A percentile compares a stretch with the other conserved stretches of the same genome.
Conservation (phyloP, 2,888 invertebrate genomes). For the Alviniconcha strummeri region DNA sequence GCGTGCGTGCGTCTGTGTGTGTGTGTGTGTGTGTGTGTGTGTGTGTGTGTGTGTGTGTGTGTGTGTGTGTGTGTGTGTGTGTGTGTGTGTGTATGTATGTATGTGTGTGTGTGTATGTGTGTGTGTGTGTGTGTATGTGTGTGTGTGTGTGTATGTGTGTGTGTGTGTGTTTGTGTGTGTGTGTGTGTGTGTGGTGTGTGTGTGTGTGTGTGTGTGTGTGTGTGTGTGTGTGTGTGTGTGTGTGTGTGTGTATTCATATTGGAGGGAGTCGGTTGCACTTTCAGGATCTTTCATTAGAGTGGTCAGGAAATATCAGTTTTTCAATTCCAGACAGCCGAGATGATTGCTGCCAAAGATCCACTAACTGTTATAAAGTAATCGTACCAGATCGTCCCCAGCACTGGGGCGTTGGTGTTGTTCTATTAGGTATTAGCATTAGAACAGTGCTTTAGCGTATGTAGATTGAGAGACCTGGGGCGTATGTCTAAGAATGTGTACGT, state of each 20-base stretch:
- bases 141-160: neutral
- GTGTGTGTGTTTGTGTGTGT: conserved; percentile 2
- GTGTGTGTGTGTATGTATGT: neutral
- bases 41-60: neutral
- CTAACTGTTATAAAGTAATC: no score
- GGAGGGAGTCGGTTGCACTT: neutral
- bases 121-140: neutral
- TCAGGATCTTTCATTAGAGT: no score
- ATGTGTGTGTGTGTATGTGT: neutral
- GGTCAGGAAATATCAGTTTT: no score
- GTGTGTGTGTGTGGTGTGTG: neutral
- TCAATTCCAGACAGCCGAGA: no score
- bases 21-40: neutral
- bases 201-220: neutral
- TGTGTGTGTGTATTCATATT: neutral
- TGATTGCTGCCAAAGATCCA: no score
- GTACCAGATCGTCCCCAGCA: no score
- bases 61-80: neutral
- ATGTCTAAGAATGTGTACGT: no score
- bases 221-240: neutral
- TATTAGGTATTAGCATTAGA: no score
- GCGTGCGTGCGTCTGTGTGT: neutral
- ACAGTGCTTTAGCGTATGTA: no score
- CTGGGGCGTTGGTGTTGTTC: no score
- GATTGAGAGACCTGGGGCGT: no score